Evolutionary conservation across 2,797 vertebrate species (phyloP), one percentile per base, ranked within the genome.

Genomic region (Cynopterus sphinx): DNA sequence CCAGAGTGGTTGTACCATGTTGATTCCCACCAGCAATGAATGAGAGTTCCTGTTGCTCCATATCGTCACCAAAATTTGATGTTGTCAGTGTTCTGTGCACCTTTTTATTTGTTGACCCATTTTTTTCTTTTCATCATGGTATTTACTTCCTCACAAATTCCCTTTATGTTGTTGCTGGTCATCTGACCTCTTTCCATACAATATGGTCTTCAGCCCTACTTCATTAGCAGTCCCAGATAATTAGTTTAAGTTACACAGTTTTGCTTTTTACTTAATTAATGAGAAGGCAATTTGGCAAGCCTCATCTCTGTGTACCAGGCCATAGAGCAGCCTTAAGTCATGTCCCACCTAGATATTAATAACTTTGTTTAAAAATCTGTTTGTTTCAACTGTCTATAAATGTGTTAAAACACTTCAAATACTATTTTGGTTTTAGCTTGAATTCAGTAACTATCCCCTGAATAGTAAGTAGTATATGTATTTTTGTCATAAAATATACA

Each of bases 401-500:
- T 49, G 39, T 53, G 13, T 55, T 89, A 51, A 61, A 31, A 39
- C 9, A 16, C 24, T 87, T 53, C 51, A 59, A 89, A 21, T 33
- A 65, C 13, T 78, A 4, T 84, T 95, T 87, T 73, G 28, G 22
- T 82, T 94, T 85, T 82, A 78, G n/a, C 61, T 85, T 77, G 75
- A 94, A 36, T 90, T 85, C n/a, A 74, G 0, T 95, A 84, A 90
- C 73, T 63, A 73, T 65, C 28, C 70, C 22, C 9, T 77, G 57
- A 92, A 22, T 71, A 75, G 19, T 82, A 67, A 75, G 19, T 82
- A 67, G 46, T 81, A 4, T 67, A 12, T 49, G 12, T 78, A 26
- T 33, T 79, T 77, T 22, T 65, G 21, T 95, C 53, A 79, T 85
- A 63, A 90, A 90, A 43, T 82, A 65, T 70, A 51, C 55, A 9